Base-by-base conservation (phyloP, 2,888 invertebrate species). In the Chrysodeixis includens region DNA sequence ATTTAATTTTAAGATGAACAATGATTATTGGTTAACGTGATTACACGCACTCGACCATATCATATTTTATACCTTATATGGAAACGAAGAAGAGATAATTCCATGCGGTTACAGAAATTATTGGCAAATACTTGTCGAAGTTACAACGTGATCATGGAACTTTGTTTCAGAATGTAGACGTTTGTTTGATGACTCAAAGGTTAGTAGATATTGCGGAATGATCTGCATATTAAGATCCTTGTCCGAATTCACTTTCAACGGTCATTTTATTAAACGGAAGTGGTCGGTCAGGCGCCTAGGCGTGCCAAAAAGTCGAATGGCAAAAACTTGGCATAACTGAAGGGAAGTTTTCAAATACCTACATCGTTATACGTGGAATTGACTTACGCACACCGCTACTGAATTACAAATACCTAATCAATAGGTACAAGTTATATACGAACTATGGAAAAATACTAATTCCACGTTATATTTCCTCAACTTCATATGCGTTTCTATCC, bases 11-110 rank as follows among this genome's bases (percentile, higher is more conserved):
- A 66, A 68, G 66, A 79, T 77, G 72, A 72, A 68, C 75, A 73
- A 73, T 77, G 74, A 79, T 78, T 74, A 78, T 78, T 79, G 74
- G 80, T 79, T 74, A 66, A 69, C 65, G 52, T 59, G 57, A 63
- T 71, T 74, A 76, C 77, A 71, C 72, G 72, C 72, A 62, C 14
- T 67, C 56, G 44, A 14, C 62, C 52, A 44, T 66, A 63, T 59
- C 55, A 79, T 79, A 77, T 79, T 72, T 79, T 69, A 76, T 32
- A 20, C 74, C 77, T 40, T 76, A 68, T 74, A 68, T 65, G 74
- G 79, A 7, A 59, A 18, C 51, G 66, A 51, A 58, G 53, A 69
- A 26, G 62, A 64, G 67, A 74, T 74, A 62, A 74, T 76, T 69
- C 62, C 52, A 74, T 65, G 51, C 22, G 35, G 52, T 66, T 57